Conservation (phyloP, 2,113 vertebrate genomes). For the Anser cygnoides region DNA sequence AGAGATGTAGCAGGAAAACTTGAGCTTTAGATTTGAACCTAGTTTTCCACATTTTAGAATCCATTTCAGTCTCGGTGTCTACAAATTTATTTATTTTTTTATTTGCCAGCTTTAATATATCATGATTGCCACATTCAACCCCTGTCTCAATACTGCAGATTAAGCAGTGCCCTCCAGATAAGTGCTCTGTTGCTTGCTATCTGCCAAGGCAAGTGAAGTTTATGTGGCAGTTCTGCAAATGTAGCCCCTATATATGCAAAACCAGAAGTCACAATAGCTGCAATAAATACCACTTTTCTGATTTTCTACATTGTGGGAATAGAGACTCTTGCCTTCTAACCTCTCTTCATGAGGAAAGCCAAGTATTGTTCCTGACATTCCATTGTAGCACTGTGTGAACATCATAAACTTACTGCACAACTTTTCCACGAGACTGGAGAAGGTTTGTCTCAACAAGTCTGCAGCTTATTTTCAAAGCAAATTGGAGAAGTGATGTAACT, state of each 20-base stretch:
- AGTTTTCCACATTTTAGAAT: background rate
- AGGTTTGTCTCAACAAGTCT: background rate
- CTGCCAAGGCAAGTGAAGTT: background rate
- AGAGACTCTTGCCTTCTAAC: background rate
- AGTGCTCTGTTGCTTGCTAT: background rate
- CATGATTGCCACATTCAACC: background rate
- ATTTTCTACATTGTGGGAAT: background rate
- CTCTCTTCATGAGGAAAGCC: background rate
- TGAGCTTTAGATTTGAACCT: background rate
- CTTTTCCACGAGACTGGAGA: background rate
- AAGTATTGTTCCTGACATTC: accelerated
- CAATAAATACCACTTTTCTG: background rate
- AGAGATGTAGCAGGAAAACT: background rate
- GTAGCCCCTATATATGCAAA: background rate
- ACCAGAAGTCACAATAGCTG: background rate
- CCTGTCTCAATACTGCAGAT: accelerated
- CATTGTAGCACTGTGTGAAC: background rate
- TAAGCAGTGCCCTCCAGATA: background rate
- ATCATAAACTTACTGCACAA: background rate
- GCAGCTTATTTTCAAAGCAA: background rate
- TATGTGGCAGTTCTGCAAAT: background rate
- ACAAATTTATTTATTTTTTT: background rate
- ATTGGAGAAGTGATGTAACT: background rate
- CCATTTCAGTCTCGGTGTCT: background rate
- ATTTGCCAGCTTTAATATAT: background rate